phyloP scores from a whole-genome alignment of 2,113 vertebrate genomes.

The Syngnathoides biaculeatus region DNA sequence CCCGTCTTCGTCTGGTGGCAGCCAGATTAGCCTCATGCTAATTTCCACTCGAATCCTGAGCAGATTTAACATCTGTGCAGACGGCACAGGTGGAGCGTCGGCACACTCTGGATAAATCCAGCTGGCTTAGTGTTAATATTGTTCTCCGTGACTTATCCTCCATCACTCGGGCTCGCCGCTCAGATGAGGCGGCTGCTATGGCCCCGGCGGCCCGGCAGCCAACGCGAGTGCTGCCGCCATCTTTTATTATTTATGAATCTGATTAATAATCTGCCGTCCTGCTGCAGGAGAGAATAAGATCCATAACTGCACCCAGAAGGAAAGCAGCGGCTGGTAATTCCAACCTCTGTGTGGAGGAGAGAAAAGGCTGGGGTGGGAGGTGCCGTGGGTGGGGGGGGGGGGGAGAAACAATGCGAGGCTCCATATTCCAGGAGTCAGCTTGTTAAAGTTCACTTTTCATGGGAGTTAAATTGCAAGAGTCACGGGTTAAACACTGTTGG shows the following conservation, averaged over 20 bases:
- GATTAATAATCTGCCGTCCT: conserved; percentile 62
- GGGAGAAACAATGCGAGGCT: conserved; percentile 31
- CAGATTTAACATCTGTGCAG: conserved; percentile 29
- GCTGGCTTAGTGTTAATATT: conserved; percentile 53
- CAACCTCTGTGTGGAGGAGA: conserved; percentile 26
- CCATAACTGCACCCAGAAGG: conserved; percentile 53
- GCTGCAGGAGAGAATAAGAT: conserved; percentile 48
- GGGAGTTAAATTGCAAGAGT: conserved; percentile 20
- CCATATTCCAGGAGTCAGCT: conserved; percentile 25
- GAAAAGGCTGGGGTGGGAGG: no score
- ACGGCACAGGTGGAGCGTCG: conserved; percentile 30
- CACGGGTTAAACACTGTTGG: conserved; percentile 14
- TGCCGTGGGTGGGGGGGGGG: no score
- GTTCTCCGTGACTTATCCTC: conserved; percentile 43
- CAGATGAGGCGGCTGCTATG: conserved; percentile 28
- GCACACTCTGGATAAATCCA: conserved; percentile 46
- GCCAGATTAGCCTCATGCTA: conserved; percentile 46
- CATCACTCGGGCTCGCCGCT: conserved; percentile 24
- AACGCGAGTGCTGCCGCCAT: conserved; percentile 33
- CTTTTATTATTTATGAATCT: conserved; percentile 73
- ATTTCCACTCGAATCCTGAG: conserved; percentile 23
- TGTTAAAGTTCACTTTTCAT: conserved; percentile 47
- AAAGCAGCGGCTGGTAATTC: conserved; percentile 44
- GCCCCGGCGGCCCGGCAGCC: conserved; percentile 39
- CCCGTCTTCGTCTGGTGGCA: conserved; percentile 10